Evolutionary conservation across 2,797 vertebrate genomes (phyloP).

Genomic region (Cynodonichthys magdalenae): DNA sequence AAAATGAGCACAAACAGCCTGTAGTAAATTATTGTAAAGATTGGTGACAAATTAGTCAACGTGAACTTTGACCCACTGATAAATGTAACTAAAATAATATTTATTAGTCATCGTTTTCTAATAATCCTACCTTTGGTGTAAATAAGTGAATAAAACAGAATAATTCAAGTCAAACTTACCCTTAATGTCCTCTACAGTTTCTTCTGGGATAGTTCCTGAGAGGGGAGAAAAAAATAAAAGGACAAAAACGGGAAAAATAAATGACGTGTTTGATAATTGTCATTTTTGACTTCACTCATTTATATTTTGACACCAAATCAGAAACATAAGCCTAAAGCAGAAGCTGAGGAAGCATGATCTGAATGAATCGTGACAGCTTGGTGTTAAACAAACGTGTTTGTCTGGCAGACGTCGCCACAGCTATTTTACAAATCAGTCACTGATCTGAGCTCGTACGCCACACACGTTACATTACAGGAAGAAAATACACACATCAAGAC

Average conservation of each 20-base stretch:
- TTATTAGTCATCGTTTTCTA: neutral
- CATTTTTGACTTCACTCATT: neutral
- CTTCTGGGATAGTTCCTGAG: conserved; percentile 90
- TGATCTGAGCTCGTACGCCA: neutral
- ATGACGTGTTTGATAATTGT: neutral
- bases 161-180: conserved; percentile 75
- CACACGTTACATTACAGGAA: neutral
- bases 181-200: conserved; percentile 95
- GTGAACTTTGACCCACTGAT: neutral
- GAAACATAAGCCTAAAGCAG: conserved; percentile 18
- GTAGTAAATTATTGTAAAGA: no score
- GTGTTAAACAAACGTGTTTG: neutral
- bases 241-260: conserved; percentile 6
- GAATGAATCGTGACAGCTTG: neutral
- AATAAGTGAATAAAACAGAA: neutral
- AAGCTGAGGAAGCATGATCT: neutral
- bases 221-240: neutral
- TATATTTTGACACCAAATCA: neutral
- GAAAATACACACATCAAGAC: neutral
- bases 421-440: no score
- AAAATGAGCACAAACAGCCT: no score
- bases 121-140: neutral
- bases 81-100: neutral
- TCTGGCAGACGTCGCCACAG: no score
- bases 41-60: neutral